Conservation (phyloP, 2,113 vertebrate species). For the Trichechus manatus region DNA sequence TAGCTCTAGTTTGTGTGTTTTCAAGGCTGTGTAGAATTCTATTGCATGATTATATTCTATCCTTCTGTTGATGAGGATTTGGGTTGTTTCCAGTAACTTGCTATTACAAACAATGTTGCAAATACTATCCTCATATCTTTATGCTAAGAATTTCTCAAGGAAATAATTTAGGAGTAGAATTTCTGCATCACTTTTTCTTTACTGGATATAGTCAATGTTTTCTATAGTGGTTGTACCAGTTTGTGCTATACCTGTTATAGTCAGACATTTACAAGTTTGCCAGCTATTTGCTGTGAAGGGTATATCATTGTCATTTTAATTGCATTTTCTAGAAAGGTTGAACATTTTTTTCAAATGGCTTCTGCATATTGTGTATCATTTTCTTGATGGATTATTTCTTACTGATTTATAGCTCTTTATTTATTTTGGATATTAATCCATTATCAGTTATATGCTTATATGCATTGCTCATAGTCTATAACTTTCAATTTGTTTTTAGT, state of each 20-base stretch:
- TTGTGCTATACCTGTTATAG: background rate
- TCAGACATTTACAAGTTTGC: background rate
- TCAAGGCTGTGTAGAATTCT: background rate
- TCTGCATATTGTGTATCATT: background rate
- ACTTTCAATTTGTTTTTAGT: background rate
- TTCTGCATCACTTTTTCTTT: background rate
- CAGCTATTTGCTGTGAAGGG: background rate
- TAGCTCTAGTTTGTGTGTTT: background rate
- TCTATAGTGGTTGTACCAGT: background rate
- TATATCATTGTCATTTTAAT: background rate
- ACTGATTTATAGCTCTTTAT: background rate
- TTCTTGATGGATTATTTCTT: background rate
- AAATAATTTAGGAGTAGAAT: background rate
- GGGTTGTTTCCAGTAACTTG: background rate
- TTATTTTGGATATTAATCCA: background rate
- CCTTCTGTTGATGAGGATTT: background rate
- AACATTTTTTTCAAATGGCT: background rate
- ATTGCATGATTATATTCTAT: background rate
- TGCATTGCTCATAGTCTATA: background rate
- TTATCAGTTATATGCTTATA: accelerated
- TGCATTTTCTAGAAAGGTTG: background rate
- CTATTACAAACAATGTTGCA: background rate
- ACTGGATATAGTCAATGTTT: background rate
- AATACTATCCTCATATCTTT: background rate
- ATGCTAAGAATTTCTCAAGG: background rate